Percentiles rank a stretch among this genome's conserved stretches.
Conservation (phyloP, 2,888 invertebrate species). For the Crematogaster levior region DNA sequence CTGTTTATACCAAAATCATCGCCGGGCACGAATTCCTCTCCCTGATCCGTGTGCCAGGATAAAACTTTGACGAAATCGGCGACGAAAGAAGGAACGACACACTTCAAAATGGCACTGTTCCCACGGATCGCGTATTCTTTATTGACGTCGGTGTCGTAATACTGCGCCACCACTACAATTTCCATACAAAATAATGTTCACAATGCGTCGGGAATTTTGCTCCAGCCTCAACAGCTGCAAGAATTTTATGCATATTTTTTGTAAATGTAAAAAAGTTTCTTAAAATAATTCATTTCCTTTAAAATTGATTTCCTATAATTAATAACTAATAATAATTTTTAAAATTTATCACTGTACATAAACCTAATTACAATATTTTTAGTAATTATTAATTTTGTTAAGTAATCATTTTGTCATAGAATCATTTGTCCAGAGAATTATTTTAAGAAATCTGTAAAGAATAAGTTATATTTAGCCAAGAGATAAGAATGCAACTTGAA, state of each 20-base stretch:
- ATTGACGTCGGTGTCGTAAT: constrained; percentile 93
- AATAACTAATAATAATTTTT: background rate
- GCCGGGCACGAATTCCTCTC: constrained; percentile 90
- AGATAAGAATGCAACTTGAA: constrained; percentile 4
- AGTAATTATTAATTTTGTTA: background rate
- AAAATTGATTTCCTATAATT: background rate
- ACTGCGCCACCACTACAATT: constrained; percentile 91
- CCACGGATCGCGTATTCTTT: constrained; percentile 96
- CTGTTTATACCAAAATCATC: constrained; percentile 87
- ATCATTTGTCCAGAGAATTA: background rate
- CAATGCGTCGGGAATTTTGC: background rate
- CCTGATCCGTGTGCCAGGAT: constrained; percentile 94
- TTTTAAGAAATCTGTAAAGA: background rate
- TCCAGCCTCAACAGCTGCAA: constrained; percentile 45
- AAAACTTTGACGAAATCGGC: constrained; percentile 96
- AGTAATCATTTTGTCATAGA: background rate
- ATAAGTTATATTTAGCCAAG: background rate
- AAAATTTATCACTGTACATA: background rate
- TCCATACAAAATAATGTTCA: constrained; percentile 20
- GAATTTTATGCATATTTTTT: constrained; percentile 7
- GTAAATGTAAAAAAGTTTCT: background rate
- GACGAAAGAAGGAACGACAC: constrained; percentile 96
- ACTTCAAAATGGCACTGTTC: constrained; percentile 95
- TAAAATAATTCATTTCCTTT: background rate
- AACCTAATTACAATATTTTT: background rate